Percentiles rank a stretch among this genome's conserved stretches.
These are phyloP conservation scores for Bolinopsis microptera DNA, from an alignment of 37 sponge, comb jelly and placozoan species.

Conservation along the genomic window DNA sequence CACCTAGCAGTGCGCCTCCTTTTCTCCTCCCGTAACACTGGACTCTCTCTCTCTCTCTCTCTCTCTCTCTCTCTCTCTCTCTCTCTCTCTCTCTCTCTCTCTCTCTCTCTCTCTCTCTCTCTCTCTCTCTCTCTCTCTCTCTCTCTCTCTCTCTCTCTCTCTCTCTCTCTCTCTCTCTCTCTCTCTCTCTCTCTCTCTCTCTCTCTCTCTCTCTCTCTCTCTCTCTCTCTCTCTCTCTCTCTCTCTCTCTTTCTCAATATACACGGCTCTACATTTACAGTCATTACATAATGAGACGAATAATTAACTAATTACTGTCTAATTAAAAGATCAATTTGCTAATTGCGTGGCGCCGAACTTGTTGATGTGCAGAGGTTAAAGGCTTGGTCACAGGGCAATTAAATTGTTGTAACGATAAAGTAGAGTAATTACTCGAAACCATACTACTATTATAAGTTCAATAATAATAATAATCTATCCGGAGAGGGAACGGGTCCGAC, in stretches of 20 bases:
- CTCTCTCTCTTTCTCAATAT: not conserved
- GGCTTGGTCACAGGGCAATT: conserved; percentile 7
- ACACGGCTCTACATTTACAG: not conserved
- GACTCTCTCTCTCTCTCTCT: not conserved
- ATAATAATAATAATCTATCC: not conserved
- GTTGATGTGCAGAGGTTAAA: not conserved
- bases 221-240: not conserved
- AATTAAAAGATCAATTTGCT: conserved; percentile 24
- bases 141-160: conserved; percentile 26
- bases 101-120: not conserved
- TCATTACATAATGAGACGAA: conserved; percentile 41
- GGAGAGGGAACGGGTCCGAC: not conserved
- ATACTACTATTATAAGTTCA: not conserved
- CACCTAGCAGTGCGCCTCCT: no score
- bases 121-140: conserved; percentile 55
- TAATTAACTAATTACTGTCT: not conserved
- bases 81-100: not conserved
- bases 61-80: not conserved
- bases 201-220: not conserved
- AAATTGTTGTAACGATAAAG: conserved; percentile 31
- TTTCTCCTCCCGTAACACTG: no score
- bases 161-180: conserved; percentile 35
- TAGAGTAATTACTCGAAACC: not conserved
- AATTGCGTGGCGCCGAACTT: not conserved
- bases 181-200: conserved; percentile 21